Evolutionary conservation across 2,113 vertebrate species (phyloP), one percentile per base, ranked within the genome.

Genomic region (Bos taurus): DNA sequence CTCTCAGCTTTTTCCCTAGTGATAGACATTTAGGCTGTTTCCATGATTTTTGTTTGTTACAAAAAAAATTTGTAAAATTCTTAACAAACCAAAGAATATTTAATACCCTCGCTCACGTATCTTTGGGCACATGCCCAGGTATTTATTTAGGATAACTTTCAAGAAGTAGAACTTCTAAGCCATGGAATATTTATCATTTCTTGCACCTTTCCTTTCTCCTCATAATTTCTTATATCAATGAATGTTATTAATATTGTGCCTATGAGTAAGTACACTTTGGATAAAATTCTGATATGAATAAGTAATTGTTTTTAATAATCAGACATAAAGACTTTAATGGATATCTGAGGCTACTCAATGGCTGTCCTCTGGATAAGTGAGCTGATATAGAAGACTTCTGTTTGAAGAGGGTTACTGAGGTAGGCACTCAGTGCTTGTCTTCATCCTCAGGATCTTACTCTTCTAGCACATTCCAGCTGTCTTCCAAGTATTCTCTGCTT

Each of bases 401-500:
- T 48, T 12, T 74, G 87, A 62, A 88, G 62, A 36, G 28, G 28
- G n/a, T 33, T n/a, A 40, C 8, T 6, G 67, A 43, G 71, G 12
- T 28, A 9, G 36, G 26, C n/a, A 10, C 50, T 7, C 14, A 0
- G 7, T 6, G 13, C 10, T 50, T 9, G 3, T 15, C 43, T 8
- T 0, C 1, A 11, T 30, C 7, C 30, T 33, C 13, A 28, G 46
- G 26, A 9, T 13, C 82, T 78, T 74, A 26, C 5, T 74, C 16
- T 60, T 33, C 46, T 15, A 11, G n/a, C 7, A 62, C 15, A 6
- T 23, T 33, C 26, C 26, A 26, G 43, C 62, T 50, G 33, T 28
- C 77, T 48, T 59, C 7, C 28, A 11, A 1, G 3, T 33, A 21
- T 28, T 25, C 7, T 46, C 82, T 82, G 25, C 5, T 54, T 82